phyloP scores from a whole-genome alignment of 2,888 invertebrate species.

The Chouioia cunea region DNA sequence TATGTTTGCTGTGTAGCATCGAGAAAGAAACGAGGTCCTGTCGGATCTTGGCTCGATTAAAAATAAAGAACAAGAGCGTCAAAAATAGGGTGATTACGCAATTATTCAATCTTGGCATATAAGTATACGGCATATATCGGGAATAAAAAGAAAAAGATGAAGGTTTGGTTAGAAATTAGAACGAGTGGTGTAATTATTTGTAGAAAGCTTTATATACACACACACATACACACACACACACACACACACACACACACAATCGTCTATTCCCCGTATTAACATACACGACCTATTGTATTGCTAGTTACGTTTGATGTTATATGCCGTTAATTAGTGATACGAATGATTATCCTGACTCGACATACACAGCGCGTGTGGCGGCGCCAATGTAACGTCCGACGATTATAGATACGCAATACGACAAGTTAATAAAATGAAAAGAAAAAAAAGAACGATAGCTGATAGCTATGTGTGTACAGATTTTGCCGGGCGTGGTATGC shows the following conservation, averaged over 20 bases:
- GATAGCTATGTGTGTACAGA: slow-evolving; percentile 43
- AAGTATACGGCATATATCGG: slow-evolving; percentile 65
- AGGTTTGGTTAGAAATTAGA: too few relatives aligned
- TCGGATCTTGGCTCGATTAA: slow-evolving; percentile 42
- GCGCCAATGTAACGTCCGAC: slow-evolving; percentile 63
- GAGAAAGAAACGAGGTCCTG: slow-evolving; percentile 1
- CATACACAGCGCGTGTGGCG: slow-evolving; percentile 52
- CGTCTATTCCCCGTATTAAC: slow-evolving; percentile 31
- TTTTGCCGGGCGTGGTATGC: slow-evolving; percentile 29
- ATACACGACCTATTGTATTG: slow-evolving; percentile 51
- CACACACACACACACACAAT: slow-evolving; percentile 13
- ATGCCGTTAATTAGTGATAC: slow-evolving; percentile 59
- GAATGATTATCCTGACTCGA: slow-evolving; percentile 48
- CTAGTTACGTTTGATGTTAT: slow-evolving; percentile 64
- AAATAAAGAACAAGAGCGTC: slow-evolving; percentile 50
- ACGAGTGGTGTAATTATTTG: slow-evolving; percentile 61
- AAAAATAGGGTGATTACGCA: slow-evolving; percentile 62
- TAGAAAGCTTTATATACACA: slow-evolving; percentile 56
- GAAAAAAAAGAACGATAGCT: slow-evolving; percentile 15
- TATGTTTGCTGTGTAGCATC: slow-evolving; percentile 37
- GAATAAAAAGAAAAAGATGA: slow-evolving; percentile 22
- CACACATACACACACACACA: slow-evolving; percentile 14
- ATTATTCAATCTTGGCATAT: slow-evolving; percentile 59
- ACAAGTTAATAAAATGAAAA: slow-evolving; percentile 1
- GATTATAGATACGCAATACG: slow-evolving; percentile 56